Evolutionary conservation across 2,888 invertebrate species (phyloP), one percentile per base, ranked within the genome.

Genomic region (Drosophila affinis): DNA sequence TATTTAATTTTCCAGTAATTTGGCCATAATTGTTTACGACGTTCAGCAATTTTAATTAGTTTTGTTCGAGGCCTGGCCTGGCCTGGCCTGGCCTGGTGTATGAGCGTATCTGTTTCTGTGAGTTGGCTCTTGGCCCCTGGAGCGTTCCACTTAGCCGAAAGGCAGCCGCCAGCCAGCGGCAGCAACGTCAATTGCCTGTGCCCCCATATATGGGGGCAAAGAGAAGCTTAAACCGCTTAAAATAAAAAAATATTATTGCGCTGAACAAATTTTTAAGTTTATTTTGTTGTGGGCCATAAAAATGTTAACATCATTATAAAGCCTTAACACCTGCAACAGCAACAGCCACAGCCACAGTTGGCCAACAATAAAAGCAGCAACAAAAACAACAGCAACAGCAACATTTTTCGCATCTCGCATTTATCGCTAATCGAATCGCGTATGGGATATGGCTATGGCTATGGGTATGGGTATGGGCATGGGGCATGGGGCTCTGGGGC

Each of bases 301-400:
- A 81, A 81, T 83, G 83, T 78, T 81, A 87, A 85, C 85, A 85
- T 85, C 85, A 85, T 86, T 85, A 87, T 87, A 84, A 82, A 75
- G 76, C 69, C 64, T 62, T 82, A 87, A 86, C 85, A 87, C 85
- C 85, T 86, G 85, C 85, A 87, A 72, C 82, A 59, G 85, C 85
- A 84, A 72, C 80, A 59, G 55, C 29, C 29, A 72, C 80, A 59
- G 55, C 29, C 29, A 29, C 78, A 73, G 60, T 64, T 67, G 74
- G 70, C 75, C 59, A 61, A 53, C 64, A 54, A 24, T 56, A 74
- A 60, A 72, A 65, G 73, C 59, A 58, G 52, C 64, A 60, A 24
- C 85, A 87, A 72, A 80, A 24, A 24, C 24, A 24, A 24, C 24
- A 59, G 55, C 27, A 1, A 29, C 78, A 24, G 24, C 24, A 24